Evolutionary conservation across 2,797 vertebrate genomes (phyloP), one percentile per base, ranked within the genome.

Genomic region (Eospalax fontanierii): DNA sequence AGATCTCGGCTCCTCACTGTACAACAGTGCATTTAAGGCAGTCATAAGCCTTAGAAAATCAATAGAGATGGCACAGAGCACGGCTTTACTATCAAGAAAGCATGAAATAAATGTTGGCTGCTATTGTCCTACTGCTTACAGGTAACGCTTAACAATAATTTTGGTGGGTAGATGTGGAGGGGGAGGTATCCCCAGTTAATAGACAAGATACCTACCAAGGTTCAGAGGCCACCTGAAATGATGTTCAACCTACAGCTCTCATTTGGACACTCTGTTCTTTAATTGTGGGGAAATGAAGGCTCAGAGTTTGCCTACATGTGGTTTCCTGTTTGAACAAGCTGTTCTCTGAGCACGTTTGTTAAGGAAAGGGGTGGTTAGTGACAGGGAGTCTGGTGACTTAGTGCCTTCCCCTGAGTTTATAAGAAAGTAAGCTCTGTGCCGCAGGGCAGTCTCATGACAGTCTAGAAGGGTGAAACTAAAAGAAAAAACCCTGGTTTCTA

Each of bases 241-340:
- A 19, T 1, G 33, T 11, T 79, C 68, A 73, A 38, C 76, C 40
- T 75, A 40, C 10, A 90, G 70, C 26, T 46, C 73, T 91, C 87
- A 81, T 59, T 50, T 74, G 54, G n/a, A 89, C 82, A 93, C 33
- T 50, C 30, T 70, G 46, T 84, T 91, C 81, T 94, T 68, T 87
- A 24, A 46, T 26, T 92, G 61, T 57, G 54, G 38, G 22, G 65
- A 93, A 50, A 73, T 18, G 57, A 61, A 63, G 50, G 57, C 90
- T 93, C 38, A n/a, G 73, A 83, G n/a, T 63, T 89, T 92, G 86
- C 93, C 87, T 63, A 90, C 71, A 78, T 84, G 95, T 0, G 57
- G 93, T 94, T 97, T 97, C 97, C 97, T 97, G 95, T 95, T 89
- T 71, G 57, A 79, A 83, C n/a, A 81, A 66, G 85, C 40, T 96